Conservation (phyloP, 2,113 vertebrate genomes). For the Equus przewalskii region DNA sequence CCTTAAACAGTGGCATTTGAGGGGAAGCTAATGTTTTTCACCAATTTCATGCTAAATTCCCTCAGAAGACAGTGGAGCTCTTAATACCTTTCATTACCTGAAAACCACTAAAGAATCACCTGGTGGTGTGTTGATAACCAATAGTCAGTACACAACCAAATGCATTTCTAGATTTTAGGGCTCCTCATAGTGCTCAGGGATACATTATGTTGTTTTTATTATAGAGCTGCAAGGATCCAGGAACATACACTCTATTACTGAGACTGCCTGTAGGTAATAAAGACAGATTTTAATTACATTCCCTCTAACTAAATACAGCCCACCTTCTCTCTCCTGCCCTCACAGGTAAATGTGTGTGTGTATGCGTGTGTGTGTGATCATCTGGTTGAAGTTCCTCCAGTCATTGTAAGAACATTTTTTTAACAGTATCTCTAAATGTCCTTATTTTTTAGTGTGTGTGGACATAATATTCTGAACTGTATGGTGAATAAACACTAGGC, state of each 20-base stretch:
- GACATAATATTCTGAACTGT: background rate
- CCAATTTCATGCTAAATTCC: background rate
- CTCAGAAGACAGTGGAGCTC: background rate
- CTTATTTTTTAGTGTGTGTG: background rate
- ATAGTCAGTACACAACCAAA: background rate
- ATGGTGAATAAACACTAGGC: background rate
- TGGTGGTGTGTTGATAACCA: background rate
- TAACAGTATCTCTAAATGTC: background rate
- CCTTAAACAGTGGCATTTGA: background rate
- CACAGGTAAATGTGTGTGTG: background rate
- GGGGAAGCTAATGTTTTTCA: background rate
- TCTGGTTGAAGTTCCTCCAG: background rate
- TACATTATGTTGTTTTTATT: background rate
- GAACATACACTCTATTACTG: background rate
- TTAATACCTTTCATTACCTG: background rate
- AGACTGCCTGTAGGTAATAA: background rate
- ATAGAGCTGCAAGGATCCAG: background rate
- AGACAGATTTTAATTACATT: slow-evolving; percentile 32
- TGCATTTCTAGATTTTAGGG: background rate
- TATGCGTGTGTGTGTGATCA: background rate
- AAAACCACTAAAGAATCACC: background rate
- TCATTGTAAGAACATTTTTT: background rate
- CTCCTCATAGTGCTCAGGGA: background rate
- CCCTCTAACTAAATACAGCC: background rate
- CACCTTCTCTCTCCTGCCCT: background rate